phyloP scores from a whole-genome alignment of 2,888 invertebrate genomes.

The Athalia cordata region DNA sequence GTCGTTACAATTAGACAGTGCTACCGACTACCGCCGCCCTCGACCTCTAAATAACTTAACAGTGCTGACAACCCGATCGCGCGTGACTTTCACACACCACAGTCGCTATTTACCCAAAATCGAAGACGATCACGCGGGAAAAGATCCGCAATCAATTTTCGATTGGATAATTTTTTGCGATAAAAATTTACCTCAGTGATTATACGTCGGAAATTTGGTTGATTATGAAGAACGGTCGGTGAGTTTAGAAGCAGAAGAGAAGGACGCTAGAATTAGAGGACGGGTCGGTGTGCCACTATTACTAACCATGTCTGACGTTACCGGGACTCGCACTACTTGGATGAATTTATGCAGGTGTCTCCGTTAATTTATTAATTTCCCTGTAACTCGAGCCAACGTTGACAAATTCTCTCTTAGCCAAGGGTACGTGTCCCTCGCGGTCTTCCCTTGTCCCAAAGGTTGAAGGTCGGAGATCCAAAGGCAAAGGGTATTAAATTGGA shows the following conservation, averaged over 20 bases:
- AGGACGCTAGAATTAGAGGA: background rate
- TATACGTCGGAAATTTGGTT: too few relatives aligned
- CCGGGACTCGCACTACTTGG: conserved; percentile 36
- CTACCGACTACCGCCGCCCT: conserved; percentile 66
- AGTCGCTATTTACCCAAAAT: too few relatives aligned
- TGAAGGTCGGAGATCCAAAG: too few relatives aligned
- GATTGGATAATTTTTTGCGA: too few relatives aligned
- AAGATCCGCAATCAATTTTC: background rate
- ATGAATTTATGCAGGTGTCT: conserved; percentile 25
- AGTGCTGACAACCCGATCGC: conserved; percentile 71
- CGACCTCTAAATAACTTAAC: conserved; percentile 71
- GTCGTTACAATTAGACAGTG: conserved; percentile 72
- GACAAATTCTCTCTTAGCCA: background rate
- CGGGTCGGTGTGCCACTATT: conserved; percentile 5
- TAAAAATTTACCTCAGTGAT: too few relatives aligned
- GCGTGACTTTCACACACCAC: conserved; percentile 56
- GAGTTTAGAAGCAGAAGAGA: background rate
- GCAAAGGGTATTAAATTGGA: too few relatives aligned
- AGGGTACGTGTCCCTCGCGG: too few relatives aligned
- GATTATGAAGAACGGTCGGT: background rate
- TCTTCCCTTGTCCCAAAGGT: too few relatives aligned
- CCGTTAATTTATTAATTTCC: conserved; percentile 10
- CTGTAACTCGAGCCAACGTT: background rate
- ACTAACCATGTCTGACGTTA: conserved; percentile 28
- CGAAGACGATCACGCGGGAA: background rate